These are phyloP conservation scores for Zaprionus davidi DNA, from an alignment of 1,140 invertebrate species.

Conservation along the genomic window DNA sequence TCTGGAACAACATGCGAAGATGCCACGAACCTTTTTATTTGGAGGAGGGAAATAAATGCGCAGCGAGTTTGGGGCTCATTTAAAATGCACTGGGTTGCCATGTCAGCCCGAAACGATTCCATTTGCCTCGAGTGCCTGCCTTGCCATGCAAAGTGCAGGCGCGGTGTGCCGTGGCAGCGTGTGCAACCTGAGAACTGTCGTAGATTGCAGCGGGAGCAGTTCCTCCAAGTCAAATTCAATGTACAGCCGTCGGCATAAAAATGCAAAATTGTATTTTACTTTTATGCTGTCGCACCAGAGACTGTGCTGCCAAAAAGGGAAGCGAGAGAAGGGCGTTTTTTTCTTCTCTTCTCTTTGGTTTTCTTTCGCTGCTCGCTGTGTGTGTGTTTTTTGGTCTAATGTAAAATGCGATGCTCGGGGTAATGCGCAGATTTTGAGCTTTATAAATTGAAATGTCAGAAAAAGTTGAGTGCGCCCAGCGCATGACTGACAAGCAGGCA, in stretches of 20 bases:
- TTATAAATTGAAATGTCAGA: conserved; percentile 83
- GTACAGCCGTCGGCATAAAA: conserved; percentile 66
- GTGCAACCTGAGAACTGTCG: conserved; percentile 38
- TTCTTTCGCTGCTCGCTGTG: neutral
- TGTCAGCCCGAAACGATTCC: conserved; percentile 28
- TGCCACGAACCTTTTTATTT: conserved; percentile 11
- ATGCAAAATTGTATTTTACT: conserved; percentile 71
- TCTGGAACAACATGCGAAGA: neutral
- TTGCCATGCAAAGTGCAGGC: neutral
- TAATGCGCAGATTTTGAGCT: conserved; percentile 79
- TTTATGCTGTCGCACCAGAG: conserved; percentile 55
- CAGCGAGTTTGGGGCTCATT: conserved; percentile 16
- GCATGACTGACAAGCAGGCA: conserved; percentile 54
- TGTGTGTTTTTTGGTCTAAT: conserved; percentile 65
- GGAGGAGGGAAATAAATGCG: conserved; percentile 1
- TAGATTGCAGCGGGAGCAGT: conserved; percentile 18
- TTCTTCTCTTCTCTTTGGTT: neutral
- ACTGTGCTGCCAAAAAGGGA: conserved; percentile 17
- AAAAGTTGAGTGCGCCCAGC: conserved; percentile 71
- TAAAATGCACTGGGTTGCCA: conserved; percentile 21
- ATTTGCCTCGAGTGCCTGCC: conserved; percentile 20
- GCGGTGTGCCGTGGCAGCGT: neutral
- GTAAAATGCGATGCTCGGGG: conserved; percentile 70
- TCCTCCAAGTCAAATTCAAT: conserved; percentile 66
- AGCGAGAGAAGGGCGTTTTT: conserved; percentile 3